Evolutionary conservation across 2,113 vertebrate species (phyloP).

Genomic region (Leptocoma aspasia): DNA sequence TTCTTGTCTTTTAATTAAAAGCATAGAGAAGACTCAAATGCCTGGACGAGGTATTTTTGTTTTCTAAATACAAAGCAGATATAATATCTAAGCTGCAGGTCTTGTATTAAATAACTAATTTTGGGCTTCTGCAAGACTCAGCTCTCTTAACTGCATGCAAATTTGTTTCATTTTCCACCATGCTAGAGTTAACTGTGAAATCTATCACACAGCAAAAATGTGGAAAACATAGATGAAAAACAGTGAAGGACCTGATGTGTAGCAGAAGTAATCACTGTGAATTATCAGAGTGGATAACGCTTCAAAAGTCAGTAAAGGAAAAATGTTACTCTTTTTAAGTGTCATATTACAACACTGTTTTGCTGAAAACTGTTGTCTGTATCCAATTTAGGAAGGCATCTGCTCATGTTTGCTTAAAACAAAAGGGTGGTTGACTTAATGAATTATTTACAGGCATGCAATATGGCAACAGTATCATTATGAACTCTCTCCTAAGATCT

Average conservation of each 20-base stretch:
- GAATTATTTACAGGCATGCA: slow-evolving; percentile 79
- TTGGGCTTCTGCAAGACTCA: background rate
- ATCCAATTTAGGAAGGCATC: slow-evolving; percentile 76
- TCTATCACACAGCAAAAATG: background rate
- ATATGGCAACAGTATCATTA: slow-evolving; percentile 76
- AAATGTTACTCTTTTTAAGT: slow-evolving; percentile 68
- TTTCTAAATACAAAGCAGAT: background rate
- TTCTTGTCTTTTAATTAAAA: background rate
- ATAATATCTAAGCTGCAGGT: background rate
- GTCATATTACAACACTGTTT: slow-evolving; percentile 71
- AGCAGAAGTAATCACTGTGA: slow-evolving; percentile 58
- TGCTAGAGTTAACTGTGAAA: slow-evolving; percentile 15
- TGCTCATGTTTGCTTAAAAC: slow-evolving; percentile 80
- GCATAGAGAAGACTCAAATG: background rate
- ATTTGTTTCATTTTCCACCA: slow-evolving; percentile 25
- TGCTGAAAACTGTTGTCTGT: slow-evolving; percentile 67
- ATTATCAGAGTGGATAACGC: slow-evolving; percentile 16
- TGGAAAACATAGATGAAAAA: slow-evolving; percentile 18
- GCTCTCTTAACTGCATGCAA: background rate
- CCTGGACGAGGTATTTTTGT: background rate
- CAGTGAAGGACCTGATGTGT: slow-evolving; percentile 21
- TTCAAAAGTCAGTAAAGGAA: slow-evolving; percentile 69
- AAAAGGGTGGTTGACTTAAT: slow-evolving; percentile 81
- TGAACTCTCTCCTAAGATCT: slow-evolving; percentile 74
- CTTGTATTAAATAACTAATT: background rate